Base-by-base conservation (phyloP, 2,888 invertebrate species). In the Morinoia aosen region DNA sequence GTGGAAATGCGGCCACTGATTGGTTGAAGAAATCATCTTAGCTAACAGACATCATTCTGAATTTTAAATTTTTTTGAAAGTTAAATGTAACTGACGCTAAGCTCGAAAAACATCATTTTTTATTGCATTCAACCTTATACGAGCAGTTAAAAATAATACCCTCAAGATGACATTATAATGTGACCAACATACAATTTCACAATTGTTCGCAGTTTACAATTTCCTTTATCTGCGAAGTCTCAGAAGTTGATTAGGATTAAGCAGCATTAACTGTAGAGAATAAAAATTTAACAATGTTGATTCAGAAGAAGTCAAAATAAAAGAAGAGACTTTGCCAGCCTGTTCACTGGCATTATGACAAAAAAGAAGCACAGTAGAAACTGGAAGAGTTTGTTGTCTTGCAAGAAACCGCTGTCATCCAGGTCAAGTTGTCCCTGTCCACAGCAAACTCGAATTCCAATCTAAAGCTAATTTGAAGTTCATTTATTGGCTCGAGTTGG, bases 381-480 rank as follows among this genome's bases (percentile, higher is more conserved):
- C 25, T 76, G 76, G 33, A 10, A 76, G 76, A 16, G 76, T 33
- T 76, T 76, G 33, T 76, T 76, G 76, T 76, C 76, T 7, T 76
- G 25, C 76, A 25, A 76, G 76, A 76, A 76, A 76, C 33, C 76
- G 19, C 76, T 76, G 19, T 33, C 76, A 76, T 16, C 76, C 25
- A 16, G 76, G 76, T 76, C 76, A 19, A 25, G 76, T 76, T 76
- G 76, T 90, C 90, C 90, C 48, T 25, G 90, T 40, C 8, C 40
- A 48, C 90, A 90, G 48, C 48, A 40, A 90, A 40, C 90, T 40
- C 90, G 40, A 90, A 90, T 90, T 90, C 90, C 90, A 90, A 90
- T 90, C 48, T 90, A 90, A 90, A 90, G n/a, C 90, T 90, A 90
- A 90, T 90, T 90, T 90, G 48, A 90, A 90, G 40, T 90, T 90